Conservation (phyloP, 2,797 vertebrate genomes). For the Artibeus lituratus region DNA sequence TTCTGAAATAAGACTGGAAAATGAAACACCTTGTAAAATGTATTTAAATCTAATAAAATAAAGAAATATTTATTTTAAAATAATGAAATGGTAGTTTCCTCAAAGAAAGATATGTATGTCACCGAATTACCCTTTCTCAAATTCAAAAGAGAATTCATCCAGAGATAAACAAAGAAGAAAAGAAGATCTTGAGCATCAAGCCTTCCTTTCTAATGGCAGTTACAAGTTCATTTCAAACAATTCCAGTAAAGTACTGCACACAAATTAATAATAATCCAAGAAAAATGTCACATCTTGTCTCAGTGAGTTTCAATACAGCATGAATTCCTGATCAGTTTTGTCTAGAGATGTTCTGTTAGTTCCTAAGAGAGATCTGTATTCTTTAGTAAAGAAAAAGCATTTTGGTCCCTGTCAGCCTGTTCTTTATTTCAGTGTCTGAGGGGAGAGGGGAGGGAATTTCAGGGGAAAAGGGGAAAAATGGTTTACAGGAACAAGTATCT, state of each 20-base stretch:
- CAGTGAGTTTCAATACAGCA: not conserved
- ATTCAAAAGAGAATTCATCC: not conserved
- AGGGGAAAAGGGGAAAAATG: too few relatives aligned
- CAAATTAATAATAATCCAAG: not conserved
- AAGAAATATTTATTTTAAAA: not conserved
- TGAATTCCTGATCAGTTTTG: constrained; percentile 41
- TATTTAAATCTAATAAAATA: not conserved
- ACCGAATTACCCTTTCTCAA: not conserved
- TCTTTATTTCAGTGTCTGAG: too few relatives aligned
- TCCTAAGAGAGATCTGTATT: constrained; percentile 54
- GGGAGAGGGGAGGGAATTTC: too few relatives aligned
- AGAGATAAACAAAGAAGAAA: not conserved
- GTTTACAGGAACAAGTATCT: too few relatives aligned
- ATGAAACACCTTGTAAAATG: not conserved
- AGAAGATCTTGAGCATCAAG: not conserved
- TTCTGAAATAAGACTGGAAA: not conserved
- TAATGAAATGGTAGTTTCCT: not conserved
- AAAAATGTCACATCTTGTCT: not conserved
- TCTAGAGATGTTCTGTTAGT: not conserved
- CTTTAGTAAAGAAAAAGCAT: not conserved
- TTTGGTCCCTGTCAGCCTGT: not conserved
- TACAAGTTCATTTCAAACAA: not conserved
- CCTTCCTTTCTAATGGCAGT: not conserved
- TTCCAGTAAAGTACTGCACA: not conserved
- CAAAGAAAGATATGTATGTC: not conserved